A percentile compares a stretch with the other conserved stretches of the same genome.
Conservation (phyloP, 2,113 vertebrate genomes). For the Numenius arquata region DNA sequence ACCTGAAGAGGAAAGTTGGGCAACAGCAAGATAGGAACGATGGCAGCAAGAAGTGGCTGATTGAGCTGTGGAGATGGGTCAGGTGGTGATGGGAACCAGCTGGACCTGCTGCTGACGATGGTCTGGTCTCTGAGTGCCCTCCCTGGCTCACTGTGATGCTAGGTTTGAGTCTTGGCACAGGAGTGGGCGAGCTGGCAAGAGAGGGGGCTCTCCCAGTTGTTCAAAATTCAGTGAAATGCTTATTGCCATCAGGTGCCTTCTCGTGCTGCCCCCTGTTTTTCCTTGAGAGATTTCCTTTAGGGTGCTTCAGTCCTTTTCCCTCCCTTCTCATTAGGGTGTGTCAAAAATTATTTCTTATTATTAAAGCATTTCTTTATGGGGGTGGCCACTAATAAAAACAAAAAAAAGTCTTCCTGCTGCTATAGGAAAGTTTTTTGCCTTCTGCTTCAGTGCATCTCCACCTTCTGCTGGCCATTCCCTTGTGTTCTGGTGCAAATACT, state of each 20-base stretch:
- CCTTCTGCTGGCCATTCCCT: background rate
- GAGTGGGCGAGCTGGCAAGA: background rate
- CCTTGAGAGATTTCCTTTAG: background rate
- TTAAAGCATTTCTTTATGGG: background rate
- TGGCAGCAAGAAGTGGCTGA: background rate
- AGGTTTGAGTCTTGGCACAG: background rate
- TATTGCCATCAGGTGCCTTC: background rate
- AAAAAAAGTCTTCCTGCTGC: too few species aligned
- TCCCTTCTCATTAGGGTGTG: background rate
- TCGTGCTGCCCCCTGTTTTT: background rate
- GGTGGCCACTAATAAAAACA: background rate
- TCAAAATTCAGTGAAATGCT: too few species aligned
- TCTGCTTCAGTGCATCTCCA: background rate
- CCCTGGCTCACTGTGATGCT: accelerated
- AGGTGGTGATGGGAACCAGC: background rate
- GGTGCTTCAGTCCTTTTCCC: background rate
- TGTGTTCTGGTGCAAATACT: background rate
- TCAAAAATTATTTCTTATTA: background rate
- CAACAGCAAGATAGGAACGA: background rate
- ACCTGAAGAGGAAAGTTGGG: background rate
- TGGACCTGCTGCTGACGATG: background rate
- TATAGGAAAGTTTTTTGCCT: background rate
- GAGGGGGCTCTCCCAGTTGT: background rate
- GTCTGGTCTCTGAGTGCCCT: background rate
- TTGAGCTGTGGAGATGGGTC: background rate